Base-by-base conservation (phyloP, 2,888 invertebrate species). In the Seira musarum region DNA sequence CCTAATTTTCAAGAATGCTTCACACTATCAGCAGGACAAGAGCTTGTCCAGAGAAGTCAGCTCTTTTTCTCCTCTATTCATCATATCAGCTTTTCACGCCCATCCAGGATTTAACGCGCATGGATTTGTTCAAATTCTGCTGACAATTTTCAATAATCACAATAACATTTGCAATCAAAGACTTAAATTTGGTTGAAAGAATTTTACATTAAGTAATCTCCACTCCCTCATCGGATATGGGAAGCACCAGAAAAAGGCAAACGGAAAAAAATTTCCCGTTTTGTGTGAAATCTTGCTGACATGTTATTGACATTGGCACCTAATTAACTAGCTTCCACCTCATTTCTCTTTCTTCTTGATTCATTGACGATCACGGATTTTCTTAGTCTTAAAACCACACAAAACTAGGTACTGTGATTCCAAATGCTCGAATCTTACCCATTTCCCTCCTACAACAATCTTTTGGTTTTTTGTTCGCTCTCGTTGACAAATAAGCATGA, bases 311-410 rank as follows among this genome's bases (percentile, higher is more conserved):
- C 64, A 60, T 53, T 65, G 53, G 60, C 65, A 73, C 60, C 72
- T 73, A 64, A 73, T 73, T 73, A 73, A 65, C 65, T 17, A 6
- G 19, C 25, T 73, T 65, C 21, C 63, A 71, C 63, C 53, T 65
- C 72, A 53, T 49, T 53, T 63, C 49, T 60, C 49, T n/a, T 25
- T 30, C 24, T 49, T 49, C 15, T 49, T n/a, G 3, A 13, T 49
- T 15, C 6, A 2, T 49, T 49, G 17, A 49, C 3, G 49, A 49
- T 49, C 17, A 49, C 3, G 49, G 15, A 8, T 49, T 49, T 49
- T 49, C 2, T 49, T 49, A 30, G 30, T 5, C 30, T 30, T 8
- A 30, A 30, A 30, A 30, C 30, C 30, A 30, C 8, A 30, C 30
- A 30, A 8, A 30, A 30, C n/a, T n/a, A 30, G 8, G 3, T 30